These are phyloP conservation scores for Centropus unirufus DNA, from an alignment of 2,113 vertebrate species.

Conservation along the genomic window DNA sequence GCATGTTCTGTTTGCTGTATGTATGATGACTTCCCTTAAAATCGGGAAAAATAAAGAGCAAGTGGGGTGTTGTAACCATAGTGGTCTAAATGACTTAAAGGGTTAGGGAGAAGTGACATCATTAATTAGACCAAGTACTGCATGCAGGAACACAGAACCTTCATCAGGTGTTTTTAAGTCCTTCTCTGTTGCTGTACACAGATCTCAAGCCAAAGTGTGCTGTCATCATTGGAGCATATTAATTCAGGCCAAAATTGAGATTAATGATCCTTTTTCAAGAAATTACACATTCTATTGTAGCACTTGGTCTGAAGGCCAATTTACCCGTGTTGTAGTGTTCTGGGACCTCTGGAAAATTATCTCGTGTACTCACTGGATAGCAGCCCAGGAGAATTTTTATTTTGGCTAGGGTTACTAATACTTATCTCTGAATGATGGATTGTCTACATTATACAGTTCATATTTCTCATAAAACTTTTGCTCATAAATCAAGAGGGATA, in stretches of 20 bases:
- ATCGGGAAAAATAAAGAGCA: neutral
- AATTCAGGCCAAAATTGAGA: slow-evolving; percentile 45
- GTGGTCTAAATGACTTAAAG: neutral
- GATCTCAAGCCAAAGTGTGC: neutral
- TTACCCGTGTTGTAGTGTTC: neutral
- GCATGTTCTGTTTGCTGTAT: fast-evolving
- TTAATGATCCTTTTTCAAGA: slow-evolving; percentile 34
- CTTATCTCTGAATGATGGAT: slow-evolving; percentile 42
- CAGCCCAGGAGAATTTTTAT: slow-evolving; percentile 14
- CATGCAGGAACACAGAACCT: neutral
- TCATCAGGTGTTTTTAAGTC: neutral
- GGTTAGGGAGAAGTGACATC: neutral
- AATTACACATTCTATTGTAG: neutral
- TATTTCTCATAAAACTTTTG: slow-evolving; percentile 47
- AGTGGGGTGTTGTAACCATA: neutral
- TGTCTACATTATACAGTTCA: slow-evolving; percentile 2
- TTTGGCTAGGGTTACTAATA: slow-evolving; percentile 28
- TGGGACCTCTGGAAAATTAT: neutral
- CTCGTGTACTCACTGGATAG: neutral
- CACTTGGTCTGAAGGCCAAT: slow-evolving; percentile 23
- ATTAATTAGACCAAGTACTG: neutral
- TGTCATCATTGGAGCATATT: slow-evolving; percentile 24
- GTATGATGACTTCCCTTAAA: neutral
- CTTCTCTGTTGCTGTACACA: neutral
- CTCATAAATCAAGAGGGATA: slow-evolving; percentile 24